These are phyloP conservation scores for Eristalis pertinax DNA, from an alignment of 2,888 invertebrate genomes.

Conservation along the genomic window DNA sequence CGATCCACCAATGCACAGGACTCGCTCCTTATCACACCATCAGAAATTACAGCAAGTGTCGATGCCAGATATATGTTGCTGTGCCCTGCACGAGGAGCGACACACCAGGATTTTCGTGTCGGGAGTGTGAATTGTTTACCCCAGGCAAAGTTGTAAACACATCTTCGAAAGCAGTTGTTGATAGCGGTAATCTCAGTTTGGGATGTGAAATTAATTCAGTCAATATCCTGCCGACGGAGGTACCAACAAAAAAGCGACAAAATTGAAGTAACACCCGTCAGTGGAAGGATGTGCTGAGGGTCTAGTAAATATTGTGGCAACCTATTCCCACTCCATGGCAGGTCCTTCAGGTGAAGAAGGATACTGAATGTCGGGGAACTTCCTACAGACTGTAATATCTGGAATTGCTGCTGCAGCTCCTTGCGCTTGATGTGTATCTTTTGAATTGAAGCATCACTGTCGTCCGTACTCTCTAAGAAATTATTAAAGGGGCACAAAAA, in stretches of 20 bases:
- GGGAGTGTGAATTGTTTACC: slow-evolving; percentile 47
- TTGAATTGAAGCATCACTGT: slow-evolving; percentile 39
- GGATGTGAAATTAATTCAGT: slow-evolving; percentile 69
- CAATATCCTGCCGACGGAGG: slow-evolving; percentile 49
- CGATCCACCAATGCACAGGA: background rate
- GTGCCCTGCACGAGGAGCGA: background rate
- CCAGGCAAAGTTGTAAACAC: slow-evolving; percentile 69
- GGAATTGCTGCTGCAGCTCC: slow-evolving; percentile 53
- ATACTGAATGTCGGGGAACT: background rate
- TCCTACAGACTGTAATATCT: background rate
- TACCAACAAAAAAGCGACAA: background rate
- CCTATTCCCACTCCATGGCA: slow-evolving; percentile 37
- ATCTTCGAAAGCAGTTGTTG: slow-evolving; percentile 67
- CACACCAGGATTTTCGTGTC: background rate
- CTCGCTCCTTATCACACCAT: slow-evolving; percentile 59
- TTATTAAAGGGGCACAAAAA: slow-evolving; percentile 55
- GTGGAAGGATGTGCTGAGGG: background rate
- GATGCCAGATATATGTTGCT: slow-evolving; percentile 45
- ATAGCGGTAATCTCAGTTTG: slow-evolving; percentile 68
- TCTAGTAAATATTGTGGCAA: slow-evolving; percentile 36
- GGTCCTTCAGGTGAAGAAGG: slow-evolving; percentile 35
- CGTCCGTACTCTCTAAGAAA: slow-evolving; percentile 54
- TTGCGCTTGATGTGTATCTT: slow-evolving; percentile 61
- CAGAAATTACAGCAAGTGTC: slow-evolving; percentile 65
- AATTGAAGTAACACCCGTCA: background rate